Evolutionary conservation across 2,888 invertebrate species (phyloP), one percentile per base, ranked within the genome.

Genomic region (Emmelina monodactyla): DNA sequence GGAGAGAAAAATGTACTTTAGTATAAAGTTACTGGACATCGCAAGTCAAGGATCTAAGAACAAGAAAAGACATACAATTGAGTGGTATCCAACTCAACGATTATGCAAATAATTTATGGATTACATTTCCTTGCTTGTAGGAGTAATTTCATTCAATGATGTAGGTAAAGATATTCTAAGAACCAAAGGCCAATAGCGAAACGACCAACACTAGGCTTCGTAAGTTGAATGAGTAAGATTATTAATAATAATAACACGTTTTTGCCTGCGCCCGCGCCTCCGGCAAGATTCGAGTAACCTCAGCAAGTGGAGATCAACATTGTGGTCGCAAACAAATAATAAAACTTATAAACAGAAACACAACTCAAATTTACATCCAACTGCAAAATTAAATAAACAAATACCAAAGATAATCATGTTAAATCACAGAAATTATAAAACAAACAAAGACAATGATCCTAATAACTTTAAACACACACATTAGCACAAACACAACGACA

Each of bases 1-100:
- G 72, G 78, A 62, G 75, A 78, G n/a, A n/a, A 79, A 78, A 69
- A 73, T 48, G 54, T 58, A 59, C 68, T 79, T 79, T 79, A 79
- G 76, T 76, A 62, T 50, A 19, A 6, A 9, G 9, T 19, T 19
- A 19, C 6, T 9, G 19, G 19, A 5, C 9, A 19, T 6, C 6
- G 9, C 5, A 6, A 5, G 19, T 19, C 19, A 19, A 19, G 19
- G 9, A 19, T 19, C 19, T 19, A 19, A n/a, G n/a, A n/a, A n/a
- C n/a, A n/a, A n/a, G n/a, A n/a, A n/a, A n/a, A n/a, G n/a, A n/a
- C n/a, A n/a, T n/a, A n/a, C n/a, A n/a, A n/a, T n/a, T n/a, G n/a
- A n/a, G n/a, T n/a, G n/a, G n/a, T n/a, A n/a, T n/a, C n/a, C n/a
- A n/a, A n/a, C n/a, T n/a, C n/a, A n/a, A n/a, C n/a, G n/a, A n/a